Evolutionary conservation across 2,113 vertebrate species (phyloP).

Genomic region (Pygoscelis antarcticus): DNA sequence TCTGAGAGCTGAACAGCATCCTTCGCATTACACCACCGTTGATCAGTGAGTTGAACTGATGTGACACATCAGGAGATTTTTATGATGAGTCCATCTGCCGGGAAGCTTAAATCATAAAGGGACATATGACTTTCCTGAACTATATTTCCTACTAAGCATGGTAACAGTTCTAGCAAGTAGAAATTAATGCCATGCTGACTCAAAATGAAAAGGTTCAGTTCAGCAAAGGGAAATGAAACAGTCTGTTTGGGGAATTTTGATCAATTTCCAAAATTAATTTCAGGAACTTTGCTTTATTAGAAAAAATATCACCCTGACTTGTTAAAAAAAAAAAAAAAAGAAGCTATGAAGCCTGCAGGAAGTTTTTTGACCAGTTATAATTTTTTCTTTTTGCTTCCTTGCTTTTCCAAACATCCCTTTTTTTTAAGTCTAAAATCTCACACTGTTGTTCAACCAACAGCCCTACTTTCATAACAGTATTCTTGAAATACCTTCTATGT

Average conservation of each 20-base stretch:
- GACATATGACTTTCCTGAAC: not conserved
- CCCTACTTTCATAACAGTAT: not conserved
- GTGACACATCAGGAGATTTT: not conserved
- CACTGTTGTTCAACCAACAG: not conserved
- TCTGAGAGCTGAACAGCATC: not conserved
- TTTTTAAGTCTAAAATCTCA: not conserved
- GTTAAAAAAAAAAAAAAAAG: not conserved
- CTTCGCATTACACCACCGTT: rapidly evolving
- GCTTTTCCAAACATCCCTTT: not conserved
- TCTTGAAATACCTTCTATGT: not conserved
- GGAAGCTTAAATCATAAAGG: not conserved
- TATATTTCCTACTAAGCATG: not conserved
- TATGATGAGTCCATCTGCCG: not conserved
- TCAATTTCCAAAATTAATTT: not conserved
- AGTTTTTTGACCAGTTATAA: not conserved
- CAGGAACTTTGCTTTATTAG: not conserved
- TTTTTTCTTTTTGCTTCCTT: not conserved
- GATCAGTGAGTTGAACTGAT: not conserved
- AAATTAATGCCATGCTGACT: not conserved
- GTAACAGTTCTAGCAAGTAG: not conserved
- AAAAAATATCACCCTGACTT: not conserved
- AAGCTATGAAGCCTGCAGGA: not conserved
- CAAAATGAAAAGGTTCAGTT: not conserved
- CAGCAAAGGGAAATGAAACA: not conserved
- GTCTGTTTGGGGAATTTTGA: not conserved